Evolutionary conservation across 2,113 vertebrate species (phyloP).

Genomic region (Channa argus): DNA sequence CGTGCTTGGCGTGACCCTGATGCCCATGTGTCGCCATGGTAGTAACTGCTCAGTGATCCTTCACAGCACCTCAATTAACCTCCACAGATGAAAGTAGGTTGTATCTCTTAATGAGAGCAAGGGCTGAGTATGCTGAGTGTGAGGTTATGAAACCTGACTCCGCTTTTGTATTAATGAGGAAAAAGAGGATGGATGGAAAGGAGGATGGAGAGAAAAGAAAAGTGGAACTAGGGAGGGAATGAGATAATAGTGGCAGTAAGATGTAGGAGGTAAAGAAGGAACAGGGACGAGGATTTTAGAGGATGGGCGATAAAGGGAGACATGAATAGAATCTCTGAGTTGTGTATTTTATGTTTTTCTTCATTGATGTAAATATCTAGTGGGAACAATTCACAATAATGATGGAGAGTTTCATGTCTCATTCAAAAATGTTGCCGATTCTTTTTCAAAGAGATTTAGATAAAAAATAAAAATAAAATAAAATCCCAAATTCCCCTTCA

Average conservation of each 20-base stretch:
- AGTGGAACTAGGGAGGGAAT: no score
- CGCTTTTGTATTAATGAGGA: neutral
- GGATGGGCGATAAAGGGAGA: neutral
- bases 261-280: neutral
- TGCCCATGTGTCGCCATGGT: neutral
- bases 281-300: neutral
- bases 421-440: neutral
- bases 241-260: neutral
- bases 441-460: neutral
- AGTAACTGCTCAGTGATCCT: neutral
- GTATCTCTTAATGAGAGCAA: slow-evolving; percentile 6
- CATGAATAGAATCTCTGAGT: neutral
- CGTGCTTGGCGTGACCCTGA: neutral
- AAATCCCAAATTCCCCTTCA: slow-evolving; percentile 4
- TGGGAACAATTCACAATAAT: neutral
- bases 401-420: slow-evolving; percentile 6
- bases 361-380: neutral
- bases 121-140: neutral
- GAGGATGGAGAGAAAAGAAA: neutral
- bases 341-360: neutral
- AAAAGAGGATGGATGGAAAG: no score
- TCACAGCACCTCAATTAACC: slow-evolving; percentile 49
- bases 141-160: slow-evolving; percentile 10
- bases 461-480: neutral
- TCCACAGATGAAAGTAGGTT: neutral